These are phyloP conservation scores for Tetrapedia diversipes DNA, from an alignment of 2,888 invertebrate species.

Conservation along the genomic window DNA sequence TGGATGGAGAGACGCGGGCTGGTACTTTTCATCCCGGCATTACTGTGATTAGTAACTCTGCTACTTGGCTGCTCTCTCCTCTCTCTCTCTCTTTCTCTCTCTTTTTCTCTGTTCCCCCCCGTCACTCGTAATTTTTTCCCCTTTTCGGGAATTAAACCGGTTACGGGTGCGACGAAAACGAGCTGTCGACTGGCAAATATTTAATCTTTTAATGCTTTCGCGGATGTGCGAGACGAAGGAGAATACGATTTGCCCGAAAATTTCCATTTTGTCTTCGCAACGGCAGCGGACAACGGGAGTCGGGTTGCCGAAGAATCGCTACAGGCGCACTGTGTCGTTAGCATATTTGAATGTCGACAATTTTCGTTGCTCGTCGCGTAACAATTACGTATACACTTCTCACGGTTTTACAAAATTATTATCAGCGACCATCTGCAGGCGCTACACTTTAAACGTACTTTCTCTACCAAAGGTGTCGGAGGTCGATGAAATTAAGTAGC, in stretches of 20 bases:
- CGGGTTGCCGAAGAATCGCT: not conserved
- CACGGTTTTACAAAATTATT: no score
- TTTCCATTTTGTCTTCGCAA: no score
- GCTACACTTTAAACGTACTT: no score
- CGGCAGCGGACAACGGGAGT: no score
- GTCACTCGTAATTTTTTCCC: constrained; percentile 40
- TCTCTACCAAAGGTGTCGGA: no score
- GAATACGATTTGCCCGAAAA: not conserved
- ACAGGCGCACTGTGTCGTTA: no score
- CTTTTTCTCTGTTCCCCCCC: no score
- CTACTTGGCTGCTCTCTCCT: constrained; percentile 31
- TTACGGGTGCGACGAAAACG: not conserved
- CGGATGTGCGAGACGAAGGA: not conserved
- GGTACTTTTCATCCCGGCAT: constrained; percentile 46
- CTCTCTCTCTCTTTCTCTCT: no score
- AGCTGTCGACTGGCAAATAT: constrained; percentile 12
- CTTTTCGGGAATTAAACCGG: constrained; percentile 26
- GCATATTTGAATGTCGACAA: no score
- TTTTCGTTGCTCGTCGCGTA: no score
- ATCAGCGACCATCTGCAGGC: no score
- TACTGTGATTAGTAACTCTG: constrained; percentile 65
- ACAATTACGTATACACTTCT: no score
- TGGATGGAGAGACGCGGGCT: constrained; percentile 57
- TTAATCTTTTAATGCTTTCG: constrained; percentile 26
- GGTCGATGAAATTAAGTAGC: not conserved